Evolutionary conservation across 2,888 invertebrate species (phyloP).

Genomic region (Seira musarum): DNA sequence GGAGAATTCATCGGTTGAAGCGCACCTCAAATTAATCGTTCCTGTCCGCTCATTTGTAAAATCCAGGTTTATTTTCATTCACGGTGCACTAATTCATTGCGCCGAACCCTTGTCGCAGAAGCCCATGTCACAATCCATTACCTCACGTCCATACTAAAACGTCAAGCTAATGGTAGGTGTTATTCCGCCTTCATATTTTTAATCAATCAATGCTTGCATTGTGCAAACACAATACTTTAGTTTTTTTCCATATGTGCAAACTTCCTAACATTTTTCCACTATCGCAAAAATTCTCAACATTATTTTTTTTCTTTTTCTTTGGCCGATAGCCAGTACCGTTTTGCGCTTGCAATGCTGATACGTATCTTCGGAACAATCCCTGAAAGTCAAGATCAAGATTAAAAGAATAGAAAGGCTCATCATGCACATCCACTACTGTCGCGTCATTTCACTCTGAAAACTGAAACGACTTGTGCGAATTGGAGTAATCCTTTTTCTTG

Average conservation of each 20-base stretch:
- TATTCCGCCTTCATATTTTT: neutral
- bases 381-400: conserved; percentile 58
- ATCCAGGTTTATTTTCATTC: too few relatives aligned
- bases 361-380: conserved; percentile 60
- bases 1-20: too few relatives aligned
- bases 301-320: conserved; percentile 27
- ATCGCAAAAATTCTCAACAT: conserved; percentile 27
- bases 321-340: conserved; percentile 49
- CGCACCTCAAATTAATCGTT: too few relatives aligned
- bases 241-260: neutral
- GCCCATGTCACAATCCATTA: too few relatives aligned
- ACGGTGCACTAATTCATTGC: too few relatives aligned
- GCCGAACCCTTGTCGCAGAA: too few relatives aligned
- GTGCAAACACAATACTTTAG: neutral
- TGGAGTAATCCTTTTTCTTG: conserved; percentile 4
- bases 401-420: conserved; percentile 42
- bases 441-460: neutral
- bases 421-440: neutral
- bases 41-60: too few relatives aligned
- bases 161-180: too few relatives aligned
- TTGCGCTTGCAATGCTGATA: conserved; percentile 48
- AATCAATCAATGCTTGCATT: neutral
- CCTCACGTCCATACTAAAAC: too few relatives aligned
- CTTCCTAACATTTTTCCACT: neutral
- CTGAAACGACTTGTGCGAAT: neutral